Evolutionary conservation across 2,888 invertebrate species (phyloP), one percentile per base, ranked within the genome.

Genomic region (Prosopocoilus inquinatus): DNA sequence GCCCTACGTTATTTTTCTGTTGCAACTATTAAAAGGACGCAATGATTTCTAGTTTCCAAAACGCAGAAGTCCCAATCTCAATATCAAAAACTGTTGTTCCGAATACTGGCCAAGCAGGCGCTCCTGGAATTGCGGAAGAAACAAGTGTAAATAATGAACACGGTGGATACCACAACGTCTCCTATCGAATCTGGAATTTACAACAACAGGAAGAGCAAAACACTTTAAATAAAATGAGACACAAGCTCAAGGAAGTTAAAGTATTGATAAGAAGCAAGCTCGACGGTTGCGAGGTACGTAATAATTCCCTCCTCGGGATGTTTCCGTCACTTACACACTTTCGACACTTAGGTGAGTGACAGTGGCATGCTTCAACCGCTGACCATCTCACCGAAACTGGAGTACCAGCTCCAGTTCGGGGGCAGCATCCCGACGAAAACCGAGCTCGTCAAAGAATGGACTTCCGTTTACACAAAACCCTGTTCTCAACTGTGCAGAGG

Each of bases 171-270:
- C 70, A 70, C 50, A 75, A 75, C 60, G 73, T 64, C 3, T 65
- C 66, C 15, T 75, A 75, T 45, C 64, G 67, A 46, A 50, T 75
- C n/a, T 75, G 75, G 75, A 68, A 64, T 32, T 53, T 75, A 2
- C 67, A 65, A 52, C 65, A 65, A 50, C 65, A 60, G n/a, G 60
- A 60, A 15, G 63, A 62, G 41, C 61, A 63, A 41, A 67, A 59
- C 53, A 61, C 59, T 15, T 53, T 72, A 9, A 66, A 73, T 66
- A 73, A 73, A 62, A 64, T 63, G n/a, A 65, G 61, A 55, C 44
- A 47, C 5, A 64, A 63, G 49, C 61, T 57, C n/a, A 64, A 63
- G n/a, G 67, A 67, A 47, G 64, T 74, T 44, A 70, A 70, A 46
- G 60, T 75, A 12, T 61, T 75, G 43, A 61, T 75, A 5, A 53